These are phyloP conservation scores for Naso thynnoides DNA, from an alignment of 2,797 vertebrate genomes.

Conservation along the genomic window DNA sequence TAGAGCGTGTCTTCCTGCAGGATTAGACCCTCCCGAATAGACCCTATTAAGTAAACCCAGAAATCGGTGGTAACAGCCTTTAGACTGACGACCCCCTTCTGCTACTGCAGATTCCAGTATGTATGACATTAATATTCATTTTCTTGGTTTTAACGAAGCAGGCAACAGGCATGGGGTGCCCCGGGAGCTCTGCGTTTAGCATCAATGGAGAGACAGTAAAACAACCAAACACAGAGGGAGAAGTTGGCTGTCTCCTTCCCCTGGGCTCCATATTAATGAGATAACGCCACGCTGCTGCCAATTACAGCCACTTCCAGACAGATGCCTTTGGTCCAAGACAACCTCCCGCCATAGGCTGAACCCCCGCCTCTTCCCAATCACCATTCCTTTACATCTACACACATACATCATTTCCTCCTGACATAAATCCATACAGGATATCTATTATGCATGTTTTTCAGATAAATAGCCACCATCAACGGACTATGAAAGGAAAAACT, in stretches of 20 bases:
- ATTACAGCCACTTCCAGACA: slow-evolving; percentile 86
- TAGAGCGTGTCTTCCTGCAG: slow-evolving; percentile 44
- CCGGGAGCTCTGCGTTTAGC: slow-evolving; percentile 78
- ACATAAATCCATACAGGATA: slow-evolving; percentile 64
- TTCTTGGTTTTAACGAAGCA: slow-evolving; percentile 84
- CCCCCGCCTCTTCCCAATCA: slow-evolving; percentile 44
- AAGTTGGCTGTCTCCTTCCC: slow-evolving; percentile 84
- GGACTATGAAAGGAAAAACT: neutral
- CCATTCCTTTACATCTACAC: slow-evolving; percentile 60
- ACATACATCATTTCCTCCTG: slow-evolving; percentile 65
- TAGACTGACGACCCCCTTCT: slow-evolving; percentile 67
- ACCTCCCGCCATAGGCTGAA: slow-evolving; percentile 64
- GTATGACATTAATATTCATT: slow-evolving; percentile 83
- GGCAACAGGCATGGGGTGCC: slow-evolving; percentile 76
- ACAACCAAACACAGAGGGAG: slow-evolving; percentile 83
- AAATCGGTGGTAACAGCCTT: slow-evolving; percentile 54
- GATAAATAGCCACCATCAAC: slow-evolving; percentile 15
- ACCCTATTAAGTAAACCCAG: slow-evolving; percentile 64
- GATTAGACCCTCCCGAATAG: slow-evolving; percentile 48
- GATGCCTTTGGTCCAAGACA: slow-evolving; percentile 82
- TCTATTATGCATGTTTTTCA: slow-evolving; percentile 43
- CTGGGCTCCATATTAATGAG: slow-evolving; percentile 87
- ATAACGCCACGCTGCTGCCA: slow-evolving; percentile 81
- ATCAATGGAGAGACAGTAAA: slow-evolving; percentile 85
- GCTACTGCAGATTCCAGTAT: slow-evolving; percentile 58